Evolutionary conservation across 1,140 invertebrate species (phyloP).

Genomic region (Lordiphosa clarofinis): DNA sequence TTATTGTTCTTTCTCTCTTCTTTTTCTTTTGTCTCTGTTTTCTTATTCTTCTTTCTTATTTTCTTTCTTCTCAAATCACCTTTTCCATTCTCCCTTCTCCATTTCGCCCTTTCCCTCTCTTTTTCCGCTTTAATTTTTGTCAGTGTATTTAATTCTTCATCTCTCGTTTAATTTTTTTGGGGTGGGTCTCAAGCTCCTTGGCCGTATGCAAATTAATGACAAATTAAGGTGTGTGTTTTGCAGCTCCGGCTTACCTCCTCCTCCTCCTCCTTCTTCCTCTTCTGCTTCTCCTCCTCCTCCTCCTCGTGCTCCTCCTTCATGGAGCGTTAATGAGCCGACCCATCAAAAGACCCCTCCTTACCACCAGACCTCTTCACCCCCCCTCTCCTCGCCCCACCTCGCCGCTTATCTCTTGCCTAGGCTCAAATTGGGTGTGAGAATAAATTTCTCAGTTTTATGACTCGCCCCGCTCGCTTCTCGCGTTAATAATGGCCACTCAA

Average conservation of each 20-base stretch:
- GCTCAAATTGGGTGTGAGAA: conserved; percentile 74
- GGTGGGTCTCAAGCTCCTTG: conserved; percentile 22
- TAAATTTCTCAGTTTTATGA: conserved; percentile 74
- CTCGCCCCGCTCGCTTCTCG: conserved; percentile 39
- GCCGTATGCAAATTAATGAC: conserved; percentile 73
- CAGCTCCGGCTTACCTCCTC: conserved; percentile 32
- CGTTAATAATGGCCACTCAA: conserved; percentile 70
- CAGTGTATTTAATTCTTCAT: conserved; percentile 1
- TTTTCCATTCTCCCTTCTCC: no score
- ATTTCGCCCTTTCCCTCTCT: no score
- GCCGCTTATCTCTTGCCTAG: conserved; percentile 46
- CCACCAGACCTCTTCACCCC: not conserved
- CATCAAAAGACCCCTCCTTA: conserved; percentile 15
- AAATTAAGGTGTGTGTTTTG: conserved; percentile 77
- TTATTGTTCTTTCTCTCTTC: no score
- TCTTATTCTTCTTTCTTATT: no score
- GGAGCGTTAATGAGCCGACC: conserved; percentile 60
- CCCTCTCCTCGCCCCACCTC: not conserved
- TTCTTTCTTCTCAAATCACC: no score
- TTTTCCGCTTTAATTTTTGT: not conserved
- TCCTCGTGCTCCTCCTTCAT: not conserved
- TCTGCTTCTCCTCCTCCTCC: not conserved
- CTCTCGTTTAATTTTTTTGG: conserved; percentile 5
- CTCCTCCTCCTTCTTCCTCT: not conserved
- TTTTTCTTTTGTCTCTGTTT: no score